Evolutionary conservation across 2,113 vertebrate species (phyloP).

Genomic region (Seriola aureovittata): DNA sequence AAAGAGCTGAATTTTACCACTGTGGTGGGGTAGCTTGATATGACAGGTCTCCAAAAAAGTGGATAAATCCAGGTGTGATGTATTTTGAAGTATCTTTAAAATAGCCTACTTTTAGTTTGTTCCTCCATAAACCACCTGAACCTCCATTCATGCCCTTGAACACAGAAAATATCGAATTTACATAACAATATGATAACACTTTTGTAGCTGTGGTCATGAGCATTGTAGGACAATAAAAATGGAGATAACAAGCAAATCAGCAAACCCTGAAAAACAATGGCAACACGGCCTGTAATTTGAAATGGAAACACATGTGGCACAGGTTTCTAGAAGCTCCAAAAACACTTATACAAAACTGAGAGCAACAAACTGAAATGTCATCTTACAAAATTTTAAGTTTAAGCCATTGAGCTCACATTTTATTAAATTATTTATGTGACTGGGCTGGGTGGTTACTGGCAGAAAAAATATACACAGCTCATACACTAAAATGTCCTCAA

Average conservation of each 20-base stretch:
- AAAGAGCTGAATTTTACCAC: slow-evolving; percentile 1
- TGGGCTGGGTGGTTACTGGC: background rate
- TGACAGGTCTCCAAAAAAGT: background rate
- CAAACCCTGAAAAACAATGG: background rate
- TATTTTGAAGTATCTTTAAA: slow-evolving; percentile 4
- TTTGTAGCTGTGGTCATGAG: background rate
- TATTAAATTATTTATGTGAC: background rate
- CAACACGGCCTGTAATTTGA: background rate
- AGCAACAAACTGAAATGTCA: background rate
- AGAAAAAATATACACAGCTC: background rate
- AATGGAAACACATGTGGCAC: background rate
- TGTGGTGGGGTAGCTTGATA: slow-evolving; percentile 6
- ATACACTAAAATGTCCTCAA: background rate
- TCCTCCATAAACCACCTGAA: background rate
- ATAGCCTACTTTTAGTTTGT: too few species aligned
- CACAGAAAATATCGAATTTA: background rate
- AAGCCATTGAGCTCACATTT: background rate
- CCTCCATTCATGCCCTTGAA: background rate
- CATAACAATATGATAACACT: background rate
- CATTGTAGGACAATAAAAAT: background rate
- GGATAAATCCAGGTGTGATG: slow-evolving; percentile 5
- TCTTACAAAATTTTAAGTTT: background rate
- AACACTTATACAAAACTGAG: background rate
- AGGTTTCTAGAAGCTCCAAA: background rate
- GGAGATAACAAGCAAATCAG: background rate